Conservation (phyloP, 2,797 vertebrate genomes). For the Hippoglossus hippoglossus region DNA sequence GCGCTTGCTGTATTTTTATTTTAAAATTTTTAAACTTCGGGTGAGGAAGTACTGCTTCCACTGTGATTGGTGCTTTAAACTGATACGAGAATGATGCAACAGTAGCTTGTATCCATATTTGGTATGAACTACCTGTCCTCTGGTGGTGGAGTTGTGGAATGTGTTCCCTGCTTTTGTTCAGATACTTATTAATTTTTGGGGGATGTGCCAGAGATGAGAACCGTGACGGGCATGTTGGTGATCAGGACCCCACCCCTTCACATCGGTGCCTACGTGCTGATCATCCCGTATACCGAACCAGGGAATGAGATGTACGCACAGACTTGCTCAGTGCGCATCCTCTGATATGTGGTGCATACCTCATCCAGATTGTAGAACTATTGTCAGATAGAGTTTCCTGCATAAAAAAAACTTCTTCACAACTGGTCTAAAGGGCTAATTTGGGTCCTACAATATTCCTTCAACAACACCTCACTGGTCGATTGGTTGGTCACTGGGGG, state of each 20-base stretch:
- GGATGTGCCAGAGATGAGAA: neutral
- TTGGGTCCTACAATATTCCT: neutral
- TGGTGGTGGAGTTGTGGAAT: neutral
- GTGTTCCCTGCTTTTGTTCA: neutral
- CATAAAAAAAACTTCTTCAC: neutral
- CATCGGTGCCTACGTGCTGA: conserved; percentile 65
- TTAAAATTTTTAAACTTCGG: neutral
- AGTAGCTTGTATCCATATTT: neutral
- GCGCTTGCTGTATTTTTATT: no score
- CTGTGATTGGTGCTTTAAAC: neutral
- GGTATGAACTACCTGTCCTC: no score
- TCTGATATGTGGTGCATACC: neutral
- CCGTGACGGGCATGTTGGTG: neutral
- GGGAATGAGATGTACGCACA: neutral
- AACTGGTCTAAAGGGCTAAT: neutral
- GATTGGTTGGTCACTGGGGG: neutral
- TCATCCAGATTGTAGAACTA: neutral
- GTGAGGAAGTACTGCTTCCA: neutral
- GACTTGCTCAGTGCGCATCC: neutral
- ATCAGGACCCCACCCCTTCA: conserved; percentile 9
- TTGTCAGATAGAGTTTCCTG: neutral
- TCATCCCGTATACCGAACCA: conserved; percentile 31
- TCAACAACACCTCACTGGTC: conserved; percentile 1
- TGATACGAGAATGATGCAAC: neutral
- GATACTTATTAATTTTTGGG: neutral